A percentile compares a stretch with the other conserved stretches of the same genome.
phyloP scores from a whole-genome alignment of 1,140 invertebrate genomes.

The Aporrectodea caliginosa region DNA sequence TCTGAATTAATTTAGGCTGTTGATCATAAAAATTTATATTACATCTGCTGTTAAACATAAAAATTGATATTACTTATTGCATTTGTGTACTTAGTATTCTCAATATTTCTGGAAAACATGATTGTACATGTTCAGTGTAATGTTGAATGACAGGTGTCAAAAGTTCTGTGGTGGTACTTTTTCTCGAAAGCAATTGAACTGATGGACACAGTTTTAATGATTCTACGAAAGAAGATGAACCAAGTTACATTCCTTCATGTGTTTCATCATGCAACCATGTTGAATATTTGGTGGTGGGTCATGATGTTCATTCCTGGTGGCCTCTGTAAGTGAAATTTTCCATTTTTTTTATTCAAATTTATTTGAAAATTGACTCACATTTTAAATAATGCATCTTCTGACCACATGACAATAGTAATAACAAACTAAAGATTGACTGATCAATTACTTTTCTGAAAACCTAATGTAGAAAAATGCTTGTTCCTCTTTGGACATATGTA shows the following conservation, averaged over 20 bases:
- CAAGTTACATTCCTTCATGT: conserved; percentile 74
- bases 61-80: not conserved
- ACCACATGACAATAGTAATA: too few species aligned
- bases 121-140: not conserved
- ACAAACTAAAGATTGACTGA: too few species aligned
- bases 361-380: too few species aligned
- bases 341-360: too few species aligned
- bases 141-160: conserved; percentile 23
- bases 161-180: conserved; percentile 39
- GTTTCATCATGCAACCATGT: conserved; percentile 62
- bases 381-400: too few species aligned
- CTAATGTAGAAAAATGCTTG: too few species aligned
- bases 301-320: conserved; percentile 43
- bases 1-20: not conserved
- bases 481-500: too few species aligned
- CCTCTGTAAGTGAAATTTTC: conserved; percentile 31
- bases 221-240: conserved; percentile 70
- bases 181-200: conserved; percentile 40
- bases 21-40: not conserved
- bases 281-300: conserved; percentile 45
- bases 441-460: too few species aligned
- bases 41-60: not conserved
- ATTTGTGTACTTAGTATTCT: not conserved
- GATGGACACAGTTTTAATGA: conserved; percentile 42
- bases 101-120: not conserved